Percentiles rank a stretch among this genome's conserved stretches.
phyloP scores from a whole-genome alignment of 2,888 invertebrate genomes.

The Amphimallon solstitiale region DNA sequence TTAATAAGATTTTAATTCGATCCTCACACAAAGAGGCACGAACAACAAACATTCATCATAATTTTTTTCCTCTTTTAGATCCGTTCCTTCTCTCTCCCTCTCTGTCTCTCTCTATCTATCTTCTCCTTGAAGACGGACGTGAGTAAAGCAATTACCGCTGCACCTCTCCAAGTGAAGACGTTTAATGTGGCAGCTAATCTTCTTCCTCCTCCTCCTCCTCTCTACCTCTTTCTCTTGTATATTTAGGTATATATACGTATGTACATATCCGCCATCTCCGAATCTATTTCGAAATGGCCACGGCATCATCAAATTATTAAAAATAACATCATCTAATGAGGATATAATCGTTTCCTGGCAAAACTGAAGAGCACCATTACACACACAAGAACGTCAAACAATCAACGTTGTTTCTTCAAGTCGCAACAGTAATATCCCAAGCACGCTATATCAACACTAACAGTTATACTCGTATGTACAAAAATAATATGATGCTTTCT shows the following conservation, averaged over 20 bases:
- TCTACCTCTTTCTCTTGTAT: no score
- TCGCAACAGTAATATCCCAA: no score
- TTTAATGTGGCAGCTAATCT: conserved; percentile 34
- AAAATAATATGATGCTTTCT: no score
- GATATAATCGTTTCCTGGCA: conserved; percentile 33
- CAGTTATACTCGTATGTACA: no score
- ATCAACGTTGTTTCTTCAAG: no score
- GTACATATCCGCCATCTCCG: no score
- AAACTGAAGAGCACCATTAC: conserved; percentile 9
- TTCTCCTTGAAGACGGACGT: conserved; percentile 26
- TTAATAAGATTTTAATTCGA: conserved; percentile 34
- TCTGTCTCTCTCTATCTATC: no score
- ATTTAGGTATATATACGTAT: no score
- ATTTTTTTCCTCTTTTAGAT: conserved; percentile 26
- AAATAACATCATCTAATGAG: conserved; percentile 33
- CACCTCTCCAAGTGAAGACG: conserved; percentile 34
- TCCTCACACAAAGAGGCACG: conserved; percentile 27
- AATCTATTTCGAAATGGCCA: conserved; percentile 27
- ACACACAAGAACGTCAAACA: background rate
- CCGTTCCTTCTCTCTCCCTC: background rate
- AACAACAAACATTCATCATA: conserved; percentile 34
- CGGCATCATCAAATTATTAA: conserved; percentile 32
- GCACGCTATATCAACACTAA: no score
- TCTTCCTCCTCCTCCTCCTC: background rate
- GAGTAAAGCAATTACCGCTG: conserved; percentile 26